These are phyloP conservation scores for Urocolius indicus DNA, from an alignment of 2,113 vertebrate genomes.

Conservation along the genomic window DNA sequence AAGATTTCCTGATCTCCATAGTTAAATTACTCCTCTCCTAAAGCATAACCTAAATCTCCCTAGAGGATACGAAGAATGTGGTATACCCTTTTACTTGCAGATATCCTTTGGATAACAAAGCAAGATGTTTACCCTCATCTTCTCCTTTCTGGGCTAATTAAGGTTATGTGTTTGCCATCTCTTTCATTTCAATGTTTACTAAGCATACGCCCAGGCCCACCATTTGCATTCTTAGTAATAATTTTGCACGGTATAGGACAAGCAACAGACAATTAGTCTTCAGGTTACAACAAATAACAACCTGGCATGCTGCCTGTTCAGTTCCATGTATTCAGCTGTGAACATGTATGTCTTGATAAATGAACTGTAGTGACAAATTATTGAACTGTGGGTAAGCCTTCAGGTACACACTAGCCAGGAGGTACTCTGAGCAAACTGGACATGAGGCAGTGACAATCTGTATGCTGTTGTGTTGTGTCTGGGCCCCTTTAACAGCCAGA, in stretches of 20 bases:
- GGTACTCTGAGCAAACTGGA: background rate
- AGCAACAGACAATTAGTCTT: background rate
- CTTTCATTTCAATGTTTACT: background rate
- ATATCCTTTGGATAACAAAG: background rate
- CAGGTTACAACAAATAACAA: background rate
- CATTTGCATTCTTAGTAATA: background rate
- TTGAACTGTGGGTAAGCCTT: background rate
- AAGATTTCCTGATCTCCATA: background rate
- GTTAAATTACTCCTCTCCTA: background rate
- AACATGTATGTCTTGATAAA: background rate
- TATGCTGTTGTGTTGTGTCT: background rate
- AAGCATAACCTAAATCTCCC: background rate
- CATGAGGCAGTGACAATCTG: background rate
- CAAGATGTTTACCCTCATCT: background rate
- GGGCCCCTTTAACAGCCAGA: background rate
- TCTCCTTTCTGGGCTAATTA: background rate
- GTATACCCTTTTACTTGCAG: background rate
- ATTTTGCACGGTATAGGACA: background rate
- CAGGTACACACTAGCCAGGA: background rate
- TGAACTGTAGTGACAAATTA: background rate
- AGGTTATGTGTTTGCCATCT: background rate
- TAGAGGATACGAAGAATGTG: background rate
- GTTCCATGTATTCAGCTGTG: background rate
- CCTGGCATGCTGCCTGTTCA: background rate
- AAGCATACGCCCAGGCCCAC: background rate